A percentile compares a stretch with the other conserved stretches of the same genome.
Evolutionary conservation across 1,140 invertebrate species (phyloP).

Genomic region (Macrostomum lignano): DNA sequence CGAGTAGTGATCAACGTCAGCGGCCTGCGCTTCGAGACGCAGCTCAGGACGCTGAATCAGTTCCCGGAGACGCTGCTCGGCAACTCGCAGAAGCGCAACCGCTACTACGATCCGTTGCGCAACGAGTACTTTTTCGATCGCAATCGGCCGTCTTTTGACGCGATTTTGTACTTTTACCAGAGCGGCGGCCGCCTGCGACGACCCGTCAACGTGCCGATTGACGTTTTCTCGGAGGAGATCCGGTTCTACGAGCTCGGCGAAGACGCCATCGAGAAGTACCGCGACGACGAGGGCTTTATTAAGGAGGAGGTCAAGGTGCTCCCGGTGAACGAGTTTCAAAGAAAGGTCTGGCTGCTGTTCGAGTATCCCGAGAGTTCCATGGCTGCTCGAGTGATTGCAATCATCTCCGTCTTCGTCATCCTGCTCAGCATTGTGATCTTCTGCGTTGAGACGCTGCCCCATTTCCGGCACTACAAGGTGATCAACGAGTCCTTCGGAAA

Average conservation of each 20-base stretch:
- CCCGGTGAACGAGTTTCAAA: conserved; percentile 48
- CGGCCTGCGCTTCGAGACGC: conserved; percentile 89
- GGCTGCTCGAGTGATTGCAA: conserved; percentile 83
- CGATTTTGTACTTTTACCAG: conserved; percentile 97
- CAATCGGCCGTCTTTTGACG: conserved; percentile 54
- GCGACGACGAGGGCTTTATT: conserved; percentile 4
- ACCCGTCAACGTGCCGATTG: conserved; percentile 79
- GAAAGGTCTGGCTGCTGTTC: conserved; percentile 79
- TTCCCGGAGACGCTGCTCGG: conserved; percentile 75
- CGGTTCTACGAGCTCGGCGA: conserved; percentile 23
- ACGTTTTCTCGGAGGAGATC: conserved; percentile 25
- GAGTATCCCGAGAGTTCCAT: conserved; percentile 98
- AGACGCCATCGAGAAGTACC: conserved; percentile 12
- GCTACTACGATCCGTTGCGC: conserved; percentile 71
- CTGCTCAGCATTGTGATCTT: conserved; percentile 89
- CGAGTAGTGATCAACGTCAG: conserved; percentile 27
- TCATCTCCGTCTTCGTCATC: conserved; percentile 96
- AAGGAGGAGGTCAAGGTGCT: conserved; percentile 5
- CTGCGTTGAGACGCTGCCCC: conserved; percentile 91
- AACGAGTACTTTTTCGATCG: conserved; percentile 99
- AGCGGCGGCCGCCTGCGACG: conserved; percentile 74
- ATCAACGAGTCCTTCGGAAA: not conserved
- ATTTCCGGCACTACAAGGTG: conserved; percentile 75
- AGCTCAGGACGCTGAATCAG: conserved; percentile 45
- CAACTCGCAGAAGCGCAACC: conserved; percentile 48